These are phyloP conservation scores for Orchesella flavescens DNA, from an alignment of 2,888 invertebrate genomes.

Conservation along the genomic window DNA sequence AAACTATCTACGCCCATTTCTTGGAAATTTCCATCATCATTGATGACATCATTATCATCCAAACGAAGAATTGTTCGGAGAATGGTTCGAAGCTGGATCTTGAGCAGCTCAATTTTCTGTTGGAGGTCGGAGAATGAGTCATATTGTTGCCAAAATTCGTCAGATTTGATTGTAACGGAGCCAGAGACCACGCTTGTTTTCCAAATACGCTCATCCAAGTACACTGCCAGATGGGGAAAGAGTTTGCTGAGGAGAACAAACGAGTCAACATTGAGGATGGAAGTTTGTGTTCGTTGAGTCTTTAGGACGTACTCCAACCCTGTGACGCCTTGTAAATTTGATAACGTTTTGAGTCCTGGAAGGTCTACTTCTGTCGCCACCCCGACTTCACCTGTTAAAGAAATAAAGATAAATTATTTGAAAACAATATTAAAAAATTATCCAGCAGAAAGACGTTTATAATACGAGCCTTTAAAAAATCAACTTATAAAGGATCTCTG, in stretches of 20 bases:
- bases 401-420: too few species aligned
- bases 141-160: constrained; percentile 59
- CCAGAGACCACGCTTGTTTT: neutral
- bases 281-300: constrained; percentile 47
- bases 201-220: constrained; percentile 58
- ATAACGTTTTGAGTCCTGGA: constrained; percentile 53
- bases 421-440: too few species aligned
- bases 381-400: constrained; percentile 60
- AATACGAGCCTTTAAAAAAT: too few species aligned
- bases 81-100: neutral
- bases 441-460: too few species aligned
- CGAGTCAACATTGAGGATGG: constrained; percentile 45
- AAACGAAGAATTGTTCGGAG: constrained; percentile 18
- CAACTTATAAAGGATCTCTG: too few species aligned
- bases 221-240: constrained; percentile 26
- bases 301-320: constrained; percentile 47
- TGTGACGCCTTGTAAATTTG: constrained; percentile 48
- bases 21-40: constrained; percentile 35
- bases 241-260: constrained; percentile 35
- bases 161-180: constrained; percentile 7
- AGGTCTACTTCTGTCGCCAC: constrained; percentile 54
- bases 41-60: constrained; percentile 11
- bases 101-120: constrained; percentile 12
- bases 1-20: constrained; percentile 49
- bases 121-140: constrained; percentile 9